These are phyloP conservation scores for Tromatobia lineatoria DNA, from an alignment of 2,888 invertebrate species.

Conservation along the genomic window DNA sequence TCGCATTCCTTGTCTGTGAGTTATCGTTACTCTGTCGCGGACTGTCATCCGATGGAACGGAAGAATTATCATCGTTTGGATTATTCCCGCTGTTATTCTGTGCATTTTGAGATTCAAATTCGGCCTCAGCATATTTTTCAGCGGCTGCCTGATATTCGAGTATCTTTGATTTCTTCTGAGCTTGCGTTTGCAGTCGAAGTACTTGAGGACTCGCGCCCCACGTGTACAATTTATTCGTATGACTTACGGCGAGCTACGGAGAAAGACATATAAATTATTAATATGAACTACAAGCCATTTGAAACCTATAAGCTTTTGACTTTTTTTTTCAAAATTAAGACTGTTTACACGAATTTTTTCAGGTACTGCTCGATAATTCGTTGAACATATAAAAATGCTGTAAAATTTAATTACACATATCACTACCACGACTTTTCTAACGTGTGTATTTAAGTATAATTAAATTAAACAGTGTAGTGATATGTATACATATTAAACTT, in stretches of 20 bases:
- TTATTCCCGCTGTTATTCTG: conserved; percentile 20
- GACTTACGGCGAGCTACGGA: conserved; percentile 89
- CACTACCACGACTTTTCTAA: no score
- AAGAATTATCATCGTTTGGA: background rate
- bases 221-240: conserved; percentile 89
- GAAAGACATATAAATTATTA: conserved; percentile 32
- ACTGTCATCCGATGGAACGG: conserved; percentile 37
- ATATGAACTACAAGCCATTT: background rate
- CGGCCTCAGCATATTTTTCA: conserved; percentile 78
- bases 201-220: conserved; percentile 94
- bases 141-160: conserved; percentile 86
- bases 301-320: background rate
- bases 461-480: no score
- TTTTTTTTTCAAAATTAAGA: no score
- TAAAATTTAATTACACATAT: no score
- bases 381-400: no score
- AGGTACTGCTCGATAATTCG: no score
- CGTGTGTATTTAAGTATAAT: no score
- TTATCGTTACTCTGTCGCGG: conserved; percentile 62
- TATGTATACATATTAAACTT: no score
- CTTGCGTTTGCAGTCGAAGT: conserved; percentile 89
- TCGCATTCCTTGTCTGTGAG: conserved; percentile 26
- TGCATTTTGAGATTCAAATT: conserved; percentile 62
- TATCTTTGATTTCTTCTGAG: conserved; percentile 87
- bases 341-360: no score